Base-by-base conservation (phyloP, 2,113 vertebrate genomes). In the Tragulus kanchil region DNA sequence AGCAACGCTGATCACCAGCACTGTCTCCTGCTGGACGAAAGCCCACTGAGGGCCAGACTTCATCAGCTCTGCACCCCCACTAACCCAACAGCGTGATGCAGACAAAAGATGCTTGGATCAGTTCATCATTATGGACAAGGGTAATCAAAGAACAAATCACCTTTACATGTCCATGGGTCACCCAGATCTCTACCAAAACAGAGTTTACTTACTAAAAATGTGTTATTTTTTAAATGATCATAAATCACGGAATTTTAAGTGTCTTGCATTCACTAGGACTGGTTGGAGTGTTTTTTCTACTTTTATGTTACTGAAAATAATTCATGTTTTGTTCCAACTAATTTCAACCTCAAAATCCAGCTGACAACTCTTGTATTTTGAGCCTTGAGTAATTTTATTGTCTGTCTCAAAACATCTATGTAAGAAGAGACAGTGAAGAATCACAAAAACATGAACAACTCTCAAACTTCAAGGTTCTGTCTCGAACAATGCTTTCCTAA, bases 331-430 rank as follows among this genome's bases (percentile, higher is more conserved):
- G 8, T 28, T n/a, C 14, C 25, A n/a, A 8, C 14, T 85, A 83
- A 96, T 90, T 85, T 84, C 73, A 84, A 84, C 25, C 64, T 86
- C 45, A 81, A 89, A 86, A 93, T 61, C 13, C n/a, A 85, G 28
- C 3, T 95, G 45, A 69, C 50, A 95, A 67, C 8, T 31, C 17
- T 45, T 90, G 50, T 91, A 50, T 54, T 79, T 94, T 67, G 15
- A 95, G 54, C 82, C 62, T 75, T 77, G 15, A 84, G 90, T 89
- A 56, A 90, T 86, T 95, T 90, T 54, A 89, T 92, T 89, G 71
- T 56, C 85, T 91, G 94, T 79, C 94, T 67, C 85, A 17, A 95
- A 96, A 87, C n/a, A 52, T 75, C 78, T 84, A 15, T 16, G 25
- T 67, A 84, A 64, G 64, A 19, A 14, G 6, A 91, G 64, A 84